Evolutionary conservation across 2,888 invertebrate genomes (phyloP).

Genomic region (Mythimna albipuncta): DNA sequence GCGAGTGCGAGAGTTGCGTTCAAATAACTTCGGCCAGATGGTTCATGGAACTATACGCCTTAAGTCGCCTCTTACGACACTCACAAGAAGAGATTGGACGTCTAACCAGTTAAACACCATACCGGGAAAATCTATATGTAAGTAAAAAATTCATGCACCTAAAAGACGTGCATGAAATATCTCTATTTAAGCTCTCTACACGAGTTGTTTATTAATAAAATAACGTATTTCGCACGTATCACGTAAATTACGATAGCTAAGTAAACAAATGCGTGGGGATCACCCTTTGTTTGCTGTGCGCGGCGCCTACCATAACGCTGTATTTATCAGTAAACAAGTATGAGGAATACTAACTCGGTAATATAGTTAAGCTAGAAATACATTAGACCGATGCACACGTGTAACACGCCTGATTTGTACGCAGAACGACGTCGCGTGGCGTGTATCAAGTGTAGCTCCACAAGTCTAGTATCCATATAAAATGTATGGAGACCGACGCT

Average conservation of each 20-base stretch:
- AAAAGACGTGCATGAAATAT: slow-evolving; percentile 20
- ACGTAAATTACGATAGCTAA: slow-evolving; percentile 40
- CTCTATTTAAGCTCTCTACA: slow-evolving; percentile 19
- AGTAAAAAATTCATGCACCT: slow-evolving; percentile 16
- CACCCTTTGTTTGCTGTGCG: slow-evolving; percentile 47
- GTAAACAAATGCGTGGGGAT: slow-evolving; percentile 42
- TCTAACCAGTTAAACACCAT: too few species aligned
- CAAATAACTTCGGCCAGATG: too few species aligned
- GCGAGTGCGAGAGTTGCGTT: too few species aligned
- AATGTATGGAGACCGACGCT: too few species aligned
- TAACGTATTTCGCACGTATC: slow-evolving; percentile 39
- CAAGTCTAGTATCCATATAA: too few species aligned
- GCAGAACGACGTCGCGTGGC: too few species aligned
- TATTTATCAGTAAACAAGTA: slow-evolving; percentile 40
- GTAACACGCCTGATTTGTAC: too few species aligned
- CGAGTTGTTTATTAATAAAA: slow-evolving; percentile 36
- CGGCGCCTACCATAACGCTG: slow-evolving; percentile 34
- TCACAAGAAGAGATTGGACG: too few species aligned
- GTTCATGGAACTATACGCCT: too few species aligned
- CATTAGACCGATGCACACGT: too few species aligned
- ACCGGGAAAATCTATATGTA: background rate
- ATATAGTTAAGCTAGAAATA: slow-evolving; percentile 13
- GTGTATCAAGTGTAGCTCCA: too few species aligned
- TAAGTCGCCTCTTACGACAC: too few species aligned
- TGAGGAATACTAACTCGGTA: slow-evolving; percentile 38